Percentiles rank a stretch among this genome's conserved stretches.
These are phyloP conservation scores for pig (Sus scrofa) DNA, from an alignment of 2,113 vertebrate genomes.

Conservation along the genomic window T2T-Sscrofa CM000818.6:10985001-10985500, in stretches of 20 bases:
- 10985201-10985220: background rate
- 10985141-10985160: background rate
- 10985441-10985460: background rate
- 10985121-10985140: background rate
- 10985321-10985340: background rate
- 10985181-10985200: background rate
- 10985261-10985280: background rate
- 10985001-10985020: background rate
- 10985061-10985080: accelerated
- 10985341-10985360: background rate
- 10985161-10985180: background rate
- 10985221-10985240: background rate
- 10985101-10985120: background rate
- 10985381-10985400: accelerated
- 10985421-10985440: accelerated
- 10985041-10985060: background rate
- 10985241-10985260: background rate
- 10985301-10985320: background rate
- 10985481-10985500: background rate
- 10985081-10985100: background rate
- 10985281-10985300: background rate
- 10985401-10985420: background rate
- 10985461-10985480: background rate
- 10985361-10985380: background rate
- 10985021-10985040: background rate